Evolutionary conservation across 2,797 vertebrate genomes (phyloP).

Genomic region (Poeciliopsis infans): DNA sequence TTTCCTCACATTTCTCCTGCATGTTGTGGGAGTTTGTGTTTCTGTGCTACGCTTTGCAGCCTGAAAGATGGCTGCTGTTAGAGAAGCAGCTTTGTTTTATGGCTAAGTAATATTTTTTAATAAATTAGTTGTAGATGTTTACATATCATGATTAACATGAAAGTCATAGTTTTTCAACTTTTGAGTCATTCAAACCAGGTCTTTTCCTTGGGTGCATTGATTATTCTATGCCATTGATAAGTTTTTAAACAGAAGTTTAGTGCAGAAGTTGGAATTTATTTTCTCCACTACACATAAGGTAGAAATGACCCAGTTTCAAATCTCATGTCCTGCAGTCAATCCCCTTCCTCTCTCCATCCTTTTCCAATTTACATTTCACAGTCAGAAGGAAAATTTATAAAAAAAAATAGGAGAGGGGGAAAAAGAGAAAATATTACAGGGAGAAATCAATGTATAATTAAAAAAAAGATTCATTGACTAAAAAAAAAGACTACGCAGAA

Average conservation of each 20-base stretch:
- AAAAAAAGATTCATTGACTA: neutral
- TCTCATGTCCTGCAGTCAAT: neutral
- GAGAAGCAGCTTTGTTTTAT: neutral
- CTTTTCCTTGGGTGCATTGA: neutral
- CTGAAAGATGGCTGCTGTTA: neutral
- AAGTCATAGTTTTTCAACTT: neutral
- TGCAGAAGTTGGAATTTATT: neutral
- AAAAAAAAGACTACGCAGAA: neutral
- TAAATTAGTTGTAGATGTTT: neutral
- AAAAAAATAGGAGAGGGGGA: no score
- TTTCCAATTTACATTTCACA: no score
- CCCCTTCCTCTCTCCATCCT: no score
- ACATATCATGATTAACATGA: neutral
- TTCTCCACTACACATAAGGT: neutral
- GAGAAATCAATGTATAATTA: neutral
- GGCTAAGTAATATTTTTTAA: neutral
- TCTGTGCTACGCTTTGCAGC: neutral
- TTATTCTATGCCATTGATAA: neutral
- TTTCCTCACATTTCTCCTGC: neutral
- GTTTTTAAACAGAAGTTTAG: neutral
- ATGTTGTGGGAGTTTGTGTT: constrained; percentile 1
- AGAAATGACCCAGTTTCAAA: neutral
- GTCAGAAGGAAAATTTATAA: no score
- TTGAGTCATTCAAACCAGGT: neutral
- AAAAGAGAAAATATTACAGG: neutral